These are phyloP conservation scores for Eidolon helvum DNA, from an alignment of 2,113 vertebrate species.

Conservation along the genomic window DNA sequence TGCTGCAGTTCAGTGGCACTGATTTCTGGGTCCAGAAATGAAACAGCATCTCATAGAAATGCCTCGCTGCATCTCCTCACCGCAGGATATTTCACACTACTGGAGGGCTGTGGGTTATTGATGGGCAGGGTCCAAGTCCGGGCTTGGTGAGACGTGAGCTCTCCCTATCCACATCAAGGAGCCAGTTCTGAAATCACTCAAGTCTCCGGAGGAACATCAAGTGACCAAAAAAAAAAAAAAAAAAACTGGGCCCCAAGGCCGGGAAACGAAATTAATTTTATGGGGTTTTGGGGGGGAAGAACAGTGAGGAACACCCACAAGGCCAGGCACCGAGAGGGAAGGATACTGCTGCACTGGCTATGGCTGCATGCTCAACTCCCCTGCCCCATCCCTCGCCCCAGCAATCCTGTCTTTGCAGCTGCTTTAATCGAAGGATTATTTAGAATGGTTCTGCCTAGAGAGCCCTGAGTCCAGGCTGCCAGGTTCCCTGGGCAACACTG, in stretches of 20 bases:
- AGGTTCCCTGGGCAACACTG: not conserved
- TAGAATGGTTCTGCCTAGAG: not conserved
- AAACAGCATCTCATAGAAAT: not conserved
- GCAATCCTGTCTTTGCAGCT: not conserved
- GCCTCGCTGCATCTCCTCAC: fast-evolving
- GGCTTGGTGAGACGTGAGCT: not conserved
- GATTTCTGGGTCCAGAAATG: not conserved
- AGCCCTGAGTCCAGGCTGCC: not conserved
- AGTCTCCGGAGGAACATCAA: not conserved
- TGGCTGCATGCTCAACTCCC: fast-evolving
- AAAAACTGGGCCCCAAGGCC: not conserved
- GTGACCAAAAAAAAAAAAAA: not conserved
- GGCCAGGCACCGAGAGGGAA: not conserved
- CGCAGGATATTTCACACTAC: fast-evolving
- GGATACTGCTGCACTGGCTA: not conserved
- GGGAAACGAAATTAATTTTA: too few species aligned
- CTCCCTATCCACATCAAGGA: not conserved
- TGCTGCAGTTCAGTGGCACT: not conserved
- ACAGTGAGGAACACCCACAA: not conserved
- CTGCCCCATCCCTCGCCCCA: not conserved
- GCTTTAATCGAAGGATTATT: not conserved
- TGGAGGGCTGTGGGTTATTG: not conserved
- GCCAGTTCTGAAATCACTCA: not conserved
- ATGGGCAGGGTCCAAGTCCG: not conserved
- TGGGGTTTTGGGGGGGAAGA: too few species aligned